Conservation (phyloP, 2,113 vertebrate species). For the Ctenodactylus gundi region DNA sequence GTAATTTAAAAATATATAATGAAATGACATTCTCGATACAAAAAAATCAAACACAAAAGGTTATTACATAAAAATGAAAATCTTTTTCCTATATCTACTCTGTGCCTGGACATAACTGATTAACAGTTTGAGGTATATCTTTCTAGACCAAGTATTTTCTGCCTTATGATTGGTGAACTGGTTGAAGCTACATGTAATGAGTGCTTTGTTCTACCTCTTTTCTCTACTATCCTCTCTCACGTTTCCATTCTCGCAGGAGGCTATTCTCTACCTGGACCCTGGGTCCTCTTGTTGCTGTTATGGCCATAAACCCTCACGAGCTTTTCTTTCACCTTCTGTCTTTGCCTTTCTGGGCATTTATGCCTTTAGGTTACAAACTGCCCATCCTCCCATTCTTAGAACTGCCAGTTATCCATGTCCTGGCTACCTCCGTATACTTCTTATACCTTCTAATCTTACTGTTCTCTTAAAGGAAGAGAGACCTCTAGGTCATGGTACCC, state of each 20-base stretch:
- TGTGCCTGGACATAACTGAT: neutral
- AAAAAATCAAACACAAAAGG: constrained; percentile 5
- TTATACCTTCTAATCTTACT: constrained; percentile 3
- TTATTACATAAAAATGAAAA: constrained; percentile 4
- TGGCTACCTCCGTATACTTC: neutral
- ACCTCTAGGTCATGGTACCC: neutral
- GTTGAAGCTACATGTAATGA: neutral
- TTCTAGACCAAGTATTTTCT: constrained; percentile 8
- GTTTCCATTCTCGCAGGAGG: neutral
- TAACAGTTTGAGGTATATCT: neutral
- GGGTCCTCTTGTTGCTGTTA: constrained; percentile 5
- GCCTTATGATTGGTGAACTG: neutral
- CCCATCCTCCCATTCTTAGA: neutral
- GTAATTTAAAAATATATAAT: neutral
- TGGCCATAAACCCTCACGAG: neutral
- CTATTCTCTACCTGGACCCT: neutral
- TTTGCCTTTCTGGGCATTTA: constrained; percentile 5
- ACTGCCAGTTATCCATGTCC: neutral
- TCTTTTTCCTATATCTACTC: neutral
- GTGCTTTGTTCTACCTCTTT: neutral
- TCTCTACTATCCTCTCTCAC: neutral
- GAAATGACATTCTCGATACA: neutral
- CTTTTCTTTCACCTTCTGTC: neutral
- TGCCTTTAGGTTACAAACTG: neutral
- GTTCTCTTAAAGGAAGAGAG: constrained; percentile 1